phyloP scores from a whole-genome alignment of 1,140 invertebrate genomes.

The Drosophila elegans region DNA sequence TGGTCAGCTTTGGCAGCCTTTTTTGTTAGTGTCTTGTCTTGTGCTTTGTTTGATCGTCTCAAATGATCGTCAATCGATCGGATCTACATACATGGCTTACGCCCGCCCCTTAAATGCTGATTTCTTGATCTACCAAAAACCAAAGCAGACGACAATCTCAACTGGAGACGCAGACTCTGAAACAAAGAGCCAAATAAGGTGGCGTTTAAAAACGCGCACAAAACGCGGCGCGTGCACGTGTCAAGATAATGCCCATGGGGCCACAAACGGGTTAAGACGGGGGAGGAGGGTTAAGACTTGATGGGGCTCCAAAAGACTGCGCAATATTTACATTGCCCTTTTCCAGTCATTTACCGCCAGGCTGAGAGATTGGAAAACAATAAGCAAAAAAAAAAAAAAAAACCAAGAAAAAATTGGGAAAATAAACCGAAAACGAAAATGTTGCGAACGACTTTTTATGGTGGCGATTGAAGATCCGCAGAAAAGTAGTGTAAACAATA shows the following conservation, averaged over 20 bases:
- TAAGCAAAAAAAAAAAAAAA: constrained; percentile 3
- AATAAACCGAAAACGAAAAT: constrained; percentile 5
- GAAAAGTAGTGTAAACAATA: constrained; percentile 6
- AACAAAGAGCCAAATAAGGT: constrained; percentile 60
- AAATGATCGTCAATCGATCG: constrained; percentile 54
- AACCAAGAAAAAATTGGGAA: not conserved
- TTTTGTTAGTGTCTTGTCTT: not conserved
- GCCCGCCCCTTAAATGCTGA: constrained; percentile 7
- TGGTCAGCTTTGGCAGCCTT: constrained; percentile 58
- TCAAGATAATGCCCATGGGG: constrained; percentile 20
- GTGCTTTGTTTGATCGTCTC: constrained; percentile 26
- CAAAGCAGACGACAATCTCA: constrained; percentile 13
- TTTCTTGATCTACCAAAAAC: constrained; percentile 36
- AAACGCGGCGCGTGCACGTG: constrained; percentile 66
- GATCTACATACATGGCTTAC: constrained; percentile 45
- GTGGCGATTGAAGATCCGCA: not conserved
- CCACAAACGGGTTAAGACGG: not conserved
- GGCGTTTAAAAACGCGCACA: constrained; percentile 57
- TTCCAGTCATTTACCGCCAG: constrained; percentile 19
- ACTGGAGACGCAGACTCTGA: constrained; percentile 16
- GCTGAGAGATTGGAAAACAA: not conserved
- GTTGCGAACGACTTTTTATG: constrained; percentile 3
- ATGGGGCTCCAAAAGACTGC: constrained; percentile 10
- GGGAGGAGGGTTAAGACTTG: constrained; percentile 5
- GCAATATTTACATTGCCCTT: constrained; percentile 30